phyloP scores from a whole-genome alignment of 1,140 invertebrate genomes.

The Papilio aristodemus region DNA sequence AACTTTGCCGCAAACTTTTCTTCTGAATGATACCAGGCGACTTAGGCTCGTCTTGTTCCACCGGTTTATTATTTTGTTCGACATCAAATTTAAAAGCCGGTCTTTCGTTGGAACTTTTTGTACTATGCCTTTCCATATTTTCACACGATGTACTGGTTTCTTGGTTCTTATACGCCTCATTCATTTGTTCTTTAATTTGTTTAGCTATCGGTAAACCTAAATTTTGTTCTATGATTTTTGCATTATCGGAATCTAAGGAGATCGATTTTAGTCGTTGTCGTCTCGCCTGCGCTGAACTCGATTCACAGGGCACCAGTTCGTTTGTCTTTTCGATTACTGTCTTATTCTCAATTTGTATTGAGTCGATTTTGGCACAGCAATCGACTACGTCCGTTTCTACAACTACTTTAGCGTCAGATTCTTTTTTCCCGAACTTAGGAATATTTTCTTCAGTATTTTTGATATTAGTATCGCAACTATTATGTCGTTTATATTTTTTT shows the following conservation, averaged over 20 bases:
- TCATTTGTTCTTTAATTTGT: constrained; percentile 78
- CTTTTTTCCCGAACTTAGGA: constrained; percentile 57
- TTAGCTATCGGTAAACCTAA: constrained; percentile 78
- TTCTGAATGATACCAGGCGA: constrained; percentile 62
- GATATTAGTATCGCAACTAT: constrained; percentile 74
- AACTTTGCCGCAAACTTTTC: constrained; percentile 69
- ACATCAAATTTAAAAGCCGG: constrained; percentile 71
- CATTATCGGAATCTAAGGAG: constrained; percentile 80
- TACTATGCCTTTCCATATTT: constrained; percentile 62
- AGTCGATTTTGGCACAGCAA: constrained; percentile 68
- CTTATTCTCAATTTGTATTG: constrained; percentile 57
- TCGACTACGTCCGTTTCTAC: constrained; percentile 68
- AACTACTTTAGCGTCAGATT: constrained; percentile 47
- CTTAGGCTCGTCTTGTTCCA: constrained; percentile 53
- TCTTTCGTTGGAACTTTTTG: constrained; percentile 53
- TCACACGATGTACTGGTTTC: constrained; percentile 69
- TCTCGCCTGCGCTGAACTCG: constrained; percentile 70
- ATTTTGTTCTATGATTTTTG: constrained; percentile 80
- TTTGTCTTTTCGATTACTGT: constrained; percentile 50
- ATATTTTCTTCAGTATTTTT: constrained; percentile 68
- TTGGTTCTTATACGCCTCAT: constrained; percentile 73
- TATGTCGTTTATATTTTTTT: constrained; percentile 69
- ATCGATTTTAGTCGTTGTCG: constrained; percentile 80
- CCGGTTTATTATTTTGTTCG: constrained; percentile 54
- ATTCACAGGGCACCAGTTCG: constrained; percentile 53